A percentile compares a stretch with the other conserved stretches of the same genome.
Evolutionary conservation across 2,797 vertebrate species (phyloP).

Genomic region (Protonibea diacanthus): DNA sequence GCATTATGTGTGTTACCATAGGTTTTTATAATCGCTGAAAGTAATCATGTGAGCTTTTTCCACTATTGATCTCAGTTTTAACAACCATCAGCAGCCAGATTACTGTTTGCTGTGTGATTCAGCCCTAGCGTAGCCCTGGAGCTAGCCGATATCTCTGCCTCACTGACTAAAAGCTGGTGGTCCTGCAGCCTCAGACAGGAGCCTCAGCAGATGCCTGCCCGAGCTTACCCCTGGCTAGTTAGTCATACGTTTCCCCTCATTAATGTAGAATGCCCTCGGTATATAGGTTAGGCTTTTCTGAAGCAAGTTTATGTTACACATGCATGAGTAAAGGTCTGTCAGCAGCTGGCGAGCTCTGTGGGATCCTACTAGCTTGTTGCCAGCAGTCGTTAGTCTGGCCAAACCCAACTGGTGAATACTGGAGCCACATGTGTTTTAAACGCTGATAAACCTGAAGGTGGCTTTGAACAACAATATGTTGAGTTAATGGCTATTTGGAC

Average conservation of each 20-base stretch:
- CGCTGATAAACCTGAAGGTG: constrained; percentile 7
- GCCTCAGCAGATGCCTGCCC: constrained; percentile 66
- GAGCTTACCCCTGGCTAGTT: constrained; percentile 45
- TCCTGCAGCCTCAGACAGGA: constrained; percentile 55
- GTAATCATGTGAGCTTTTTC: neutral
- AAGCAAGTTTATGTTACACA: constrained; percentile 44
- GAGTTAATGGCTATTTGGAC: constrained; percentile 1
- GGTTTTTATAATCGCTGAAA: neutral
- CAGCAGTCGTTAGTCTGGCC: constrained; percentile 37
- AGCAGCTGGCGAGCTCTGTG: constrained; percentile 33
- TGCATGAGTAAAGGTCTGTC: constrained; percentile 42
- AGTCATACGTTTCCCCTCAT: constrained; percentile 63
- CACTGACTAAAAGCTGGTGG: constrained; percentile 54
- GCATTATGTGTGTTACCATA: neutral
- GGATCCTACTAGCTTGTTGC: constrained; percentile 39
- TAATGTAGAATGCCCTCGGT: constrained; percentile 57
- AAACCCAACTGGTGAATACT: constrained; percentile 11
- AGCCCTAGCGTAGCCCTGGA: constrained; percentile 18
- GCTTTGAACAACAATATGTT: constrained; percentile 1
- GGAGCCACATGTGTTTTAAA: constrained; percentile 26
- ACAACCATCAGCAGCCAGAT: constrained; percentile 27
- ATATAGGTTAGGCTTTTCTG: constrained; percentile 45
- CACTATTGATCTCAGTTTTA: constrained; percentile 16
- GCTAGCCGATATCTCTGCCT: constrained; percentile 42
- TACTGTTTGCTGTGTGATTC: constrained; percentile 33